Conservation (phyloP, 2,113 vertebrate genomes). For the Rhynchomys soricoides region DNA sequence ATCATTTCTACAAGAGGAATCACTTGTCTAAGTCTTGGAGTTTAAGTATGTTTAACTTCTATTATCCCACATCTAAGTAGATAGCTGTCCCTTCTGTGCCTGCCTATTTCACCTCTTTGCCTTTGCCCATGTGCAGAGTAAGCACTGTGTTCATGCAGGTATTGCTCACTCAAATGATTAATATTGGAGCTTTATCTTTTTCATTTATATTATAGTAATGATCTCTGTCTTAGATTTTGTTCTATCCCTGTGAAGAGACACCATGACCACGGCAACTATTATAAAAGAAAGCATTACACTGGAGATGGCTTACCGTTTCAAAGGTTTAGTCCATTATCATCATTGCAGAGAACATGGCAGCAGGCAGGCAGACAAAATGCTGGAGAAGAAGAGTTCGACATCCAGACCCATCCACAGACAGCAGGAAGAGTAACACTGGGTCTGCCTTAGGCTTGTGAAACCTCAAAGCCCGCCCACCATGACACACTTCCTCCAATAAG, state of each 20-base stretch:
- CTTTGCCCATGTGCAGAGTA: not conserved
- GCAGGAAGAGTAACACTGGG: not conserved
- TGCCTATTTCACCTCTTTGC: not conserved
- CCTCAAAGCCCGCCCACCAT: not conserved
- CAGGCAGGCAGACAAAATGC: not conserved
- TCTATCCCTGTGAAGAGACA: not conserved
- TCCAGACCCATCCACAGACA: not conserved
- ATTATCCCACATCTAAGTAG: not conserved
- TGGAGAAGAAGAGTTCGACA: not conserved
- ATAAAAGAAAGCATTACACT: not conserved
- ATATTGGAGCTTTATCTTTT: constrained; percentile 4
- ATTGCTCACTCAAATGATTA: not conserved
- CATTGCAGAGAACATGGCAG: not conserved
- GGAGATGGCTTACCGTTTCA: not conserved
- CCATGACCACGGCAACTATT: not conserved
- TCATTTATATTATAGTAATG: not conserved
- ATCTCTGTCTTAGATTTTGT: not conserved
- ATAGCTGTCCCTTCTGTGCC: not conserved
- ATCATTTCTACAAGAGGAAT: constrained; percentile 32
- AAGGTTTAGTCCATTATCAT: not conserved
- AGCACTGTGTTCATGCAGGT: not conserved
- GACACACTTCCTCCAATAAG: not conserved
- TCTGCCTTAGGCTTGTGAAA: not conserved
- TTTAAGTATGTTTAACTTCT: not conserved
- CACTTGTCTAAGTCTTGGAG: not conserved